Evolutionary conservation across 2,888 invertebrate species (phyloP).

Genomic region (Drosophila subsilvestris): DNA sequence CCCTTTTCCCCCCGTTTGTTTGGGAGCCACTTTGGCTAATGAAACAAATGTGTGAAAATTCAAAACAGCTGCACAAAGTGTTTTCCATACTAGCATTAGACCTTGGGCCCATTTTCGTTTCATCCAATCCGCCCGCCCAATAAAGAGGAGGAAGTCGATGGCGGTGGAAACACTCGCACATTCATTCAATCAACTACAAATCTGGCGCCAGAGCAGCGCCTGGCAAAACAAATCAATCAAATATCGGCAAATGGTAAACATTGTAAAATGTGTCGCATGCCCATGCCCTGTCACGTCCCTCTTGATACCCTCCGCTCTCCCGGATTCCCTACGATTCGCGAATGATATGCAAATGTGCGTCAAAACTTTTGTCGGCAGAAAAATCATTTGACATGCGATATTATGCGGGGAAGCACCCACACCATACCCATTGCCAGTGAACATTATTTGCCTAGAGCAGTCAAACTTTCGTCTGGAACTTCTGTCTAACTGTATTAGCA

Average conservation of each 20-base stretch:
- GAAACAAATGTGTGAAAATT: conserved; percentile 57
- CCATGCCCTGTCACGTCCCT: not conserved
- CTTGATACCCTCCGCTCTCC: conserved; percentile 8
- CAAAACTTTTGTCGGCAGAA: conserved; percentile 61
- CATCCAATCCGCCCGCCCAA: conserved; percentile 3
- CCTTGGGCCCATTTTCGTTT: conserved; percentile 31
- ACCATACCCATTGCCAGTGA: conserved; percentile 13
- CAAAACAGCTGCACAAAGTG: conserved; percentile 62
- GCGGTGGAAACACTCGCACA: not conserved
- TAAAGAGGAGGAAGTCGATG: not conserved
- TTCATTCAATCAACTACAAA: conserved; percentile 52
- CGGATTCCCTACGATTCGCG: conserved; percentile 61
- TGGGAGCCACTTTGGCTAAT: conserved; percentile 43
- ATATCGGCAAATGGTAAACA: conserved; percentile 50
- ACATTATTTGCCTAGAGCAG: conserved; percentile 26
- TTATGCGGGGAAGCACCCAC: conserved; percentile 3
- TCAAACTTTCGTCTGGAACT: conserved; percentile 21
- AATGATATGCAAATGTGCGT: conserved; percentile 67
- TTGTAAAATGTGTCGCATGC: conserved; percentile 43
- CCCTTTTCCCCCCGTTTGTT: conserved; percentile 27
- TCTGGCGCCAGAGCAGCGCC: conserved; percentile 59
- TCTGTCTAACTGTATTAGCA: conserved; percentile 6
- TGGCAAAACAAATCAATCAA: conserved; percentile 77
- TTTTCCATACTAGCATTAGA: conserved; percentile 19
- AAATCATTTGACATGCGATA: conserved; percentile 72